Evolutionary conservation across 2,113 vertebrate genomes (phyloP), one percentile per base, ranked within the genome.

Genomic region (Scomber colias): DNA sequence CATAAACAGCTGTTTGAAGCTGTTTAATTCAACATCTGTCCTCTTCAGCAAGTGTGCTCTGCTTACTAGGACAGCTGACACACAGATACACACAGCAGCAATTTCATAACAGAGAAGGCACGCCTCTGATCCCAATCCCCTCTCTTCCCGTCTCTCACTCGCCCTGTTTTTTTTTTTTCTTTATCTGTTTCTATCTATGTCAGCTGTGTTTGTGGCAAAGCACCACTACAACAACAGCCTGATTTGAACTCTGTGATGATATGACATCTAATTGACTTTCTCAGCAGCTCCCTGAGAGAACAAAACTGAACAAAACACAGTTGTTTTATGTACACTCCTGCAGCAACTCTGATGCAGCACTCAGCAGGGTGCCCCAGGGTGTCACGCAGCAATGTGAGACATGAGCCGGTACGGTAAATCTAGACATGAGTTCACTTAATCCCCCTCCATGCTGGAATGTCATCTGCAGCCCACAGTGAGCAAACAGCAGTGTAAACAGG

Each of bases 21-120:
- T 70, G 55, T 78, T 82, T 68, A 77, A 78, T 75, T 81, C 89
- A 75, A 77, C 91, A 90, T 90, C 91, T 91, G 81, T 83, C 84
- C 68, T 57, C 83, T 57, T 75, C 71, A 66, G 68, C 35, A 3
- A 35, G 77, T 64, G 60, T 9, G 70, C 46, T 59, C 46, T 31
- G 66, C 67, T 63, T 53, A 50, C 54, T 8, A 1, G 67, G 70
- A 71, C 79, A 72, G 71, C 70, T 71, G 46, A 85, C 74, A 53
- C 67, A 67, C 63, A 45, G 55, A 73, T 12, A 53, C 63, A 67
- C 64, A 51, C 61, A 57, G 61, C n/a, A 5, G 72, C 53, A 75
- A 56, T 89, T 87, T 85, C 79, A 75, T 83, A 81, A 83, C 66
- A 9, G 21, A 54, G 17, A 27, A 10, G 27, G 8, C 71, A 19